These are phyloP conservation scores for Mesocentrotus franciscanus DNA, from an alignment of 53 echinoderm and acorn worm species.

Conservation along the genomic window DNA sequence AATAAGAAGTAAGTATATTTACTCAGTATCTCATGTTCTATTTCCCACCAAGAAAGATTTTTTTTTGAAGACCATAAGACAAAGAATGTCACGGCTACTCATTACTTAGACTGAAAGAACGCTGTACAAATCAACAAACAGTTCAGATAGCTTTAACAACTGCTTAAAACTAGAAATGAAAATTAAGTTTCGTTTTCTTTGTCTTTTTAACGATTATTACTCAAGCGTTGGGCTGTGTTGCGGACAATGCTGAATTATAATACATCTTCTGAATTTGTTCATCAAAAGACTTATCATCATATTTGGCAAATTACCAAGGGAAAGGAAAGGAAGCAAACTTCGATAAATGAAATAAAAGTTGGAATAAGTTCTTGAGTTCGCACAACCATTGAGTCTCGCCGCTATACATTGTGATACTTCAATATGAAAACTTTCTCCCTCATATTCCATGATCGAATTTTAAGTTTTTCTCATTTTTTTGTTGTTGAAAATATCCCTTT, in stretches of 20 bases:
- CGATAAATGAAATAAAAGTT: no score
- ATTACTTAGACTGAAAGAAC: neutral
- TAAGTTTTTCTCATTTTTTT: no score
- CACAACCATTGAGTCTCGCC: no score
- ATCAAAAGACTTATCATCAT: neutral
- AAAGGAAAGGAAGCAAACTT: no score
- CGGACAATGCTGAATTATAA: neutral
- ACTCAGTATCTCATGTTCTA: neutral
- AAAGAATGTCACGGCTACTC: neutral
- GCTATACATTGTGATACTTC: no score
- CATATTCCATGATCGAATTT: no score
- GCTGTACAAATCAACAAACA: no score
- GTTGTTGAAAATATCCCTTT: no score
- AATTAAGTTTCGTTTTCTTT: neutral
- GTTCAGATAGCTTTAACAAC: neutral
- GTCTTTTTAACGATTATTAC: neutral
- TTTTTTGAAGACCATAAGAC: neutral
- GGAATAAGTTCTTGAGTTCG: no score
- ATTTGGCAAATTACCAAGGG: no score
- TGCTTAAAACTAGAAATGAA: neutral
- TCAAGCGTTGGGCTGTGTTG: neutral
- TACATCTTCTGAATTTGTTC: neutral
- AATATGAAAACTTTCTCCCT: no score
- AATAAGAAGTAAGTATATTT: slow-evolving; percentile 51
- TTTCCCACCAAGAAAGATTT: neutral